Base-by-base conservation (phyloP, 2,888 invertebrate species). In the Lacanobia wlatinum region DNA sequence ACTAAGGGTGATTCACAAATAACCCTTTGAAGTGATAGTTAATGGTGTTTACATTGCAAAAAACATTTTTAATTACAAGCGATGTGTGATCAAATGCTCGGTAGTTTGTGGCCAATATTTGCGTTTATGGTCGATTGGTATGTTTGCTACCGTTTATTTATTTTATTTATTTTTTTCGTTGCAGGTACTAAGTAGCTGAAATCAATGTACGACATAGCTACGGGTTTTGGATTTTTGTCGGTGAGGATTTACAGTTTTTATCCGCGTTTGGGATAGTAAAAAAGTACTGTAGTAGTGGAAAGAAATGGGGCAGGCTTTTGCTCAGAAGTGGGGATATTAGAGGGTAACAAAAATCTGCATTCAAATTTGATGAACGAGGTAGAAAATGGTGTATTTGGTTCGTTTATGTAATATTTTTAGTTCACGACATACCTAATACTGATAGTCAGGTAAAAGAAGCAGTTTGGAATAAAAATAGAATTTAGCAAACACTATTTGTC, bases 51-150 rank as follows among this genome's bases (percentile, higher is more conserved):
- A 68, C 59, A 28, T 72, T 34, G 58, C 73, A 73, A 71, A 76
- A 86, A 80, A 81, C 38, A 64, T 62, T 76, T 84, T 83, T 81
- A 86, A 85, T 86, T 81, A 78, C 77, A 83, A 12, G 60, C 70
- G 28, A 60, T 78, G 74, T 87, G 70, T 72, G 81, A 76, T 78
- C 80, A 80, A 86, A 86, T 83, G 78, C 80, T 87, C 77, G 78
- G 64, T 78, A 68, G 70, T 77, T 76, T 55, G 62, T n/a, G 6
- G 14, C 74, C 67, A 82, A 85, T 84, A 73, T 84, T 84, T 84
- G 77, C 69, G 21, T 75, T 70, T 65, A 76, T 73, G 70, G 80
- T 72, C 71, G 75, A 82, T 78, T 64, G 71, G 48, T 69, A 53
- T 74, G 61, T n/a, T n/a, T n/a, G n/a, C n/a, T n/a, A 46, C 21